A percentile compares a stretch with the other conserved stretches of the same genome.
Evolutionary conservation across 2,797 vertebrate genomes (phyloP).

Genomic region (Novumbra hubbsi): DNA sequence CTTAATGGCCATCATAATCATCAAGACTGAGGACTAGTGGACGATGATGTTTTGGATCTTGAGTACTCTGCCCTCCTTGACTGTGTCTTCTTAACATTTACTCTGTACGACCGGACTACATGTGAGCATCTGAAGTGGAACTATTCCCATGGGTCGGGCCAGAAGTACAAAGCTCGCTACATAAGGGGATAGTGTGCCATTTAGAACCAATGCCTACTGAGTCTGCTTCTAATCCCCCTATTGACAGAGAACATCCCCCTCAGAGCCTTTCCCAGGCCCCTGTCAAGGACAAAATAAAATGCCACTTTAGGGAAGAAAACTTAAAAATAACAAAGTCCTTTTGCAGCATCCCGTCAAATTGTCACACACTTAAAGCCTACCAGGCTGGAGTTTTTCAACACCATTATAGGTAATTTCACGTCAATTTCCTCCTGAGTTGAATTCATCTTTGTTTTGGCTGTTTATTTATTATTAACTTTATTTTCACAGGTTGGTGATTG

Average conservation of each 20-base stretch:
- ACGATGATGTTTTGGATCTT: slow-evolving; percentile 10
- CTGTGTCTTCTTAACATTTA: not conserved
- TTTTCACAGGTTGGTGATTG: slow-evolving; percentile 46
- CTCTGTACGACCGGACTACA: not conserved
- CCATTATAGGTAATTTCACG: slow-evolving; percentile 37
- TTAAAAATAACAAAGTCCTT: slow-evolving; percentile 29
- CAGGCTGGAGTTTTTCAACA: slow-evolving; percentile 24
- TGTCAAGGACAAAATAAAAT: slow-evolving; percentile 11
- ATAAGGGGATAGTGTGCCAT: not conserved
- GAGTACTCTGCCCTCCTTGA: not conserved
- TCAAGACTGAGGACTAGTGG: slow-evolving; percentile 9
- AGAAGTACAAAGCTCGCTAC: not conserved
- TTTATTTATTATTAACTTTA: slow-evolving; percentile 28
- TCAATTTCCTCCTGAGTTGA: slow-evolving; percentile 47
- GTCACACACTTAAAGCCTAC: slow-evolving; percentile 13
- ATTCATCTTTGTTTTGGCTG: slow-evolving; percentile 30
- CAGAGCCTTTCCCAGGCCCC: not conserved
- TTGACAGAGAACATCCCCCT: not conserved
- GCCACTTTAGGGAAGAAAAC: not conserved
- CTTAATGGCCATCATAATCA: slow-evolving; percentile 21
- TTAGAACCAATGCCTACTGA: not conserved
- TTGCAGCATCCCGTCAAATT: slow-evolving; percentile 27
- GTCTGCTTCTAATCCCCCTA: not conserved
- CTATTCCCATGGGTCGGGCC: not conserved
- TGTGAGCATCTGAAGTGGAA: not conserved